Conservation (phyloP, 2,113 vertebrate species). For the Macquaria australasica region DNA sequence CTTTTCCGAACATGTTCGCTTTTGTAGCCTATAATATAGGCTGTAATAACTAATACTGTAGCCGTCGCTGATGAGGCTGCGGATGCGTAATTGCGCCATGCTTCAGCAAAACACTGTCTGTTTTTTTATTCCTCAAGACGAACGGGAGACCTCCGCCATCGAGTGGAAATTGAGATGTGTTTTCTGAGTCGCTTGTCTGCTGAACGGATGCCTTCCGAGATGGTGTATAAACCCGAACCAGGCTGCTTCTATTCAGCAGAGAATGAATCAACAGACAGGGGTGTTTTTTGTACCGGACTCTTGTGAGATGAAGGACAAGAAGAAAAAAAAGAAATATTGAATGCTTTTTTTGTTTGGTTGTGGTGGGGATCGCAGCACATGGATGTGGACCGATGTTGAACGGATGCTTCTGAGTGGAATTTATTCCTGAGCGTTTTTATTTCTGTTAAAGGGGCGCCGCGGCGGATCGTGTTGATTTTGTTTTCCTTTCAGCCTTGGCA, state of each 20-base stretch:
- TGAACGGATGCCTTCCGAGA: slow-evolving; percentile 31
- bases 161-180: slow-evolving; percentile 51
- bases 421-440: slow-evolving; percentile 24
- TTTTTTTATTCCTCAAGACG: slow-evolving; percentile 28
- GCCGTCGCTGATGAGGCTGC: not conserved
- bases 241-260: slow-evolving; percentile 5
- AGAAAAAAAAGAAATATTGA: slow-evolving; percentile 58
- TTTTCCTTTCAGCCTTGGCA: slow-evolving; percentile 5
- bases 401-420: slow-evolving; percentile 37
- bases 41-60: not conserved
- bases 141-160: slow-evolving; percentile 50
- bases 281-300: slow-evolving; percentile 27
- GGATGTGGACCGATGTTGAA: slow-evolving; percentile 28
- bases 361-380: slow-evolving; percentile 26
- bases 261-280: not conserved
- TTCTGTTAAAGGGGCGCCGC: not conserved
- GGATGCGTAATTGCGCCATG: slow-evolving; percentile 50
- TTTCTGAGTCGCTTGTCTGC: slow-evolving; percentile 30
- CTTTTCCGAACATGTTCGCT: not conserved
- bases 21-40: not conserved
- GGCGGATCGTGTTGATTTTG: slow-evolving; percentile 24
- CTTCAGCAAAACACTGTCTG: slow-evolving; percentile 14
- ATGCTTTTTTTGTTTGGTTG: slow-evolving; percentile 33
- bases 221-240: slow-evolving; percentile 5
- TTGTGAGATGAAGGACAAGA: slow-evolving; percentile 74